Percentiles rank a stretch among this genome's conserved stretches.
Conservation (phyloP, 2,113 vertebrate species). For the Chloropsis cyanopogon region DNA sequence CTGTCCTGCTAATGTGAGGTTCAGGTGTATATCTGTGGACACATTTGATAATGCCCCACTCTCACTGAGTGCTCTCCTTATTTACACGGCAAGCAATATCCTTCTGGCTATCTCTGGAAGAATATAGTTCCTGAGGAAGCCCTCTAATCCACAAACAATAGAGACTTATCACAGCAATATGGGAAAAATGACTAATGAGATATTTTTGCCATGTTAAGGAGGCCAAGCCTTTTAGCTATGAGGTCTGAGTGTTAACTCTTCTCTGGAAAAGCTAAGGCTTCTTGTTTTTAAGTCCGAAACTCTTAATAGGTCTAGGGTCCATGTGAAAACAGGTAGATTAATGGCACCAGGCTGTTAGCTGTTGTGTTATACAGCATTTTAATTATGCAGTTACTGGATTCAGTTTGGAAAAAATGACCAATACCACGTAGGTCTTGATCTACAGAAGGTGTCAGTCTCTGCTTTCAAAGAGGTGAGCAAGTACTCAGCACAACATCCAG, state of each 20-base stretch:
- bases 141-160: neutral
- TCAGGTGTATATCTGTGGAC: neutral
- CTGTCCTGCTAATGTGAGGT: neutral
- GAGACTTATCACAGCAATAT: neutral
- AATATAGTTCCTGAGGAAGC: neutral
- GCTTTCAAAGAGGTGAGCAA: neutral
- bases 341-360: neutral
- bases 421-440: neutral
- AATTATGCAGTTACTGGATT: neutral
- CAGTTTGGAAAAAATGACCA: neutral
- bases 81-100: neutral
- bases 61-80: neutral
- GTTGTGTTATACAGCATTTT: neutral
- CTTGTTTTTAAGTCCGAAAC: neutral
- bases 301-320: neutral
- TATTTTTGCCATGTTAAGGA: neutral
- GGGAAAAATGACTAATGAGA: neutral
- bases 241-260: neutral
- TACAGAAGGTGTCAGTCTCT: neutral
- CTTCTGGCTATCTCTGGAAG: neutral
- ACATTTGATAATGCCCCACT: neutral
- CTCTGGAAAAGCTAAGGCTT: neutral
- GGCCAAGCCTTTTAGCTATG: neutral
- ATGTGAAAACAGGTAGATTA: neutral
- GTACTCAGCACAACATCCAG: neutral